Evolutionary conservation across 2,888 invertebrate genomes (phyloP).

Genomic region (Sylvicola fuscatus): DNA sequence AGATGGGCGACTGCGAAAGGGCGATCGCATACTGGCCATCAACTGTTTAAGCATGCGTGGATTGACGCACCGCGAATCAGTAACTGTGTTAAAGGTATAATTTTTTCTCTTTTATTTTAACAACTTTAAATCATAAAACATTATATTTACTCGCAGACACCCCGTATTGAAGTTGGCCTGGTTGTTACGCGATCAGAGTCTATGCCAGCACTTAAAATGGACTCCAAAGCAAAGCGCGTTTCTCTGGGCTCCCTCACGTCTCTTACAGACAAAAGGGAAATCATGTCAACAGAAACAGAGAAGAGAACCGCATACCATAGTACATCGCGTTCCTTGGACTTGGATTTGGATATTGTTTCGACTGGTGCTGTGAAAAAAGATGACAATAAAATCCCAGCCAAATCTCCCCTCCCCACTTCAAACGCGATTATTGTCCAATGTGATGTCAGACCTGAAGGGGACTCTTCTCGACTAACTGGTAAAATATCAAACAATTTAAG

Average conservation of each 20-base stretch:
- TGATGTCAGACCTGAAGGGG: too few relatives aligned
- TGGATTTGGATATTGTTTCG: conserved; percentile 23
- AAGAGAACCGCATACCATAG: conserved; percentile 23
- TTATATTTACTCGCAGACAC: too few relatives aligned
- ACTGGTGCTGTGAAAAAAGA: conserved; percentile 12
- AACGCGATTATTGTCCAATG: too few relatives aligned
- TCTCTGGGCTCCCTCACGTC: conserved; percentile 24
- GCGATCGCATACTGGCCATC: conserved; percentile 73
- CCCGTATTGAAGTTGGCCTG: conserved; percentile 57
- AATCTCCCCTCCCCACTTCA: too few relatives aligned
- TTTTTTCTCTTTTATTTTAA: too few relatives aligned
- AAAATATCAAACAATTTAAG: too few relatives aligned
- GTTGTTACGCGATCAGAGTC: conserved; percentile 42
- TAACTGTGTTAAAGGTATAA: conserved; percentile 63
- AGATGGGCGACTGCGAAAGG: conserved; percentile 68
- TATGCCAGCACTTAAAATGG: conserved; percentile 16
- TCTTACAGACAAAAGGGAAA: conserved; percentile 17
- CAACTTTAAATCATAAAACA: not conserved
- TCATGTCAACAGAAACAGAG: conserved; percentile 14
- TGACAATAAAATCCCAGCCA: not conserved
- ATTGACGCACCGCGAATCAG: conserved; percentile 70
- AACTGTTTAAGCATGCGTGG: conserved; percentile 69
- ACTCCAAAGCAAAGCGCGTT: conserved; percentile 21
- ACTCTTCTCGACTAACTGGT: too few relatives aligned
- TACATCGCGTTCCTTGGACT: conserved; percentile 22